Percentiles rank a stretch among this genome's conserved stretches.
These are phyloP conservation scores for Mycalesis mineus DNA, from an alignment of 2,888 invertebrate genomes.

Conservation along the genomic window DNA sequence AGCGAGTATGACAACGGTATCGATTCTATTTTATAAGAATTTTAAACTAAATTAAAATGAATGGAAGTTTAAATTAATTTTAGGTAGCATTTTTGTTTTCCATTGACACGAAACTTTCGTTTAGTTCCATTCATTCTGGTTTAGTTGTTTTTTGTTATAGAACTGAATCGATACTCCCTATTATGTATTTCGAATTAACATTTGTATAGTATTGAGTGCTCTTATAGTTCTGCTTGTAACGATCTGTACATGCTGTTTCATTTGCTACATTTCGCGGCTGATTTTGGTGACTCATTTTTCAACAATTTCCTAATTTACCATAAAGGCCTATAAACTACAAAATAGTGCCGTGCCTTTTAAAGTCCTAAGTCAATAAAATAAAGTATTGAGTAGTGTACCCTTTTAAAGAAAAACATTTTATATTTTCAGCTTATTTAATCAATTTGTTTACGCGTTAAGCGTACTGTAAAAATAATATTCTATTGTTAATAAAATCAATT, in stretches of 20 bases:
- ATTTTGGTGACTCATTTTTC: not conserved
- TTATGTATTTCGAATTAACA: not conserved
- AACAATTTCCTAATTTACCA: not conserved
- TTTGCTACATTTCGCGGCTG: not conserved
- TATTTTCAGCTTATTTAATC: no score
- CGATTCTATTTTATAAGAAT: not conserved
- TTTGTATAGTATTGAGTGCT: constrained; percentile 2
- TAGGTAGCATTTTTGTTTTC: not conserved
- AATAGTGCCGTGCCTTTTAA: not conserved
- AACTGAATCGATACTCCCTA: not conserved
- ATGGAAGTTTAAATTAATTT: not conserved
- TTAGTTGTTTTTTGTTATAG: not conserved
- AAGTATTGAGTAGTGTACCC: no score
- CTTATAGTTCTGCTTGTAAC: constrained; percentile 9
- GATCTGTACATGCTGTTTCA: constrained; percentile 22
- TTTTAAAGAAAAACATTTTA: no score
- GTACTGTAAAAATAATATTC: no score
- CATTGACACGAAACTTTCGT: not conserved
- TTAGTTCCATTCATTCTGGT: not conserved
- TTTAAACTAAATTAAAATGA: not conserved
- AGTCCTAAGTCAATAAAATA: no score
- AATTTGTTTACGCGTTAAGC: no score
- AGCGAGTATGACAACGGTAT: not conserved
- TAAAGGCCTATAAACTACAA: not conserved
- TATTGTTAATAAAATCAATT: no score